phyloP scores from a whole-genome alignment of 2,888 invertebrate genomes.

The Drosophila prolongata region DNA sequence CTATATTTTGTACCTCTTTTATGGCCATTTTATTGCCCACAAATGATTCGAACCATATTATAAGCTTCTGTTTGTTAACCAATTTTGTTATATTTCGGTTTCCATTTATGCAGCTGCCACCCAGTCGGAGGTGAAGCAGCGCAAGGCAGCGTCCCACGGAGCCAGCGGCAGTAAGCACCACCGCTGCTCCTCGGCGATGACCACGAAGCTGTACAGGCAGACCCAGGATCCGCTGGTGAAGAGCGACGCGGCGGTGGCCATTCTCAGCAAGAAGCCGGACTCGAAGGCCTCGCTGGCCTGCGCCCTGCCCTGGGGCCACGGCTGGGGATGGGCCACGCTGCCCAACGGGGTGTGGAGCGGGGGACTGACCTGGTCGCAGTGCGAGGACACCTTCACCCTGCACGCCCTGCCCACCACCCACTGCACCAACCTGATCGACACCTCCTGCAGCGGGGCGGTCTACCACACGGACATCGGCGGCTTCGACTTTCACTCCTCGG shows the following conservation, averaged over 20 bases:
- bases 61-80: background rate
- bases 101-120: slow-evolving; percentile 85
- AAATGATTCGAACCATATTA: too few species aligned
- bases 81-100: background rate
- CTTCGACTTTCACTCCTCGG: slow-evolving; percentile 85
- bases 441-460: slow-evolving; percentile 86
- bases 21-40: too few species aligned
- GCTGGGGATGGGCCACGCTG: slow-evolving; percentile 90
- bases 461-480: slow-evolving; percentile 88
- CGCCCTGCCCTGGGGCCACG: slow-evolving; percentile 88
- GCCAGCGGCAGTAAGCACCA: slow-evolving; percentile 63
- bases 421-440: slow-evolving; percentile 87
- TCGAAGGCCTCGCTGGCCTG: slow-evolving; percentile 84
- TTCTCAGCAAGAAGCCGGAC: slow-evolving; percentile 84
- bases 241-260: slow-evolving; percentile 84
- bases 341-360: slow-evolving; percentile 89
- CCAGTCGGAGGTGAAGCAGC: slow-evolving; percentile 85
- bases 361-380: slow-evolving; percentile 88
- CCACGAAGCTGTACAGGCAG: slow-evolving; percentile 70
- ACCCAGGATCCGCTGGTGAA: slow-evolving; percentile 83
- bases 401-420: slow-evolving; percentile 88
- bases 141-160: slow-evolving; percentile 70
- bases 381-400: slow-evolving; percentile 88
- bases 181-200: slow-evolving; percentile 64
- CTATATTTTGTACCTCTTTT: too few species aligned